Percentiles rank a stretch among this genome's conserved stretches.
These are phyloP conservation scores for Romanomermis culicivorax DNA, from an alignment of 2,888 invertebrate genomes.

Conservation along the genomic window DNA sequence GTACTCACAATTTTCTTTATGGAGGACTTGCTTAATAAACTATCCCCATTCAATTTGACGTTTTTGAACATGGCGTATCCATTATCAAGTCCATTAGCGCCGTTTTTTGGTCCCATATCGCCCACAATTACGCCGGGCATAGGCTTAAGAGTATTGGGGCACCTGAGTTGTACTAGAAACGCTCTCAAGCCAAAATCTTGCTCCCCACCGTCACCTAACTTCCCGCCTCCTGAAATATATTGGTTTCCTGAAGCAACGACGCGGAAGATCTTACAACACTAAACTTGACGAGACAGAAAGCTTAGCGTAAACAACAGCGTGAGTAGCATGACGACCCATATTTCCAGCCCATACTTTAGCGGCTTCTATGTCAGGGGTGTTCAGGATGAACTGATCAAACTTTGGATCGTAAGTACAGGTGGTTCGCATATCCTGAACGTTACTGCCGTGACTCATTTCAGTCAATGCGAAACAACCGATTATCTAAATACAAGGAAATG, in stretches of 20 bases:
- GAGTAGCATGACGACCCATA: constrained; percentile 2
- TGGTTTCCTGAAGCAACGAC: no score
- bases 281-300: no score
- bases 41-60: constrained; percentile 61
- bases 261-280: no score
- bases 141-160: constrained; percentile 47
- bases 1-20: no score
- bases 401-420: constrained; percentile 55
- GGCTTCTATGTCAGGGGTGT: constrained; percentile 54
- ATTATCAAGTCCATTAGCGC: constrained; percentile 75
- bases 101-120: constrained; percentile 76
- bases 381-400: constrained; percentile 46
- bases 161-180: constrained; percentile 65
- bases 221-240: no score
- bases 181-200: constrained; percentile 55
- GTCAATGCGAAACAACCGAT: constrained; percentile 66
- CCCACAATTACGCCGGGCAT: constrained; percentile 51
- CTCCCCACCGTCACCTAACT: no score
- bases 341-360: constrained; percentile 76
- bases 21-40: constrained; percentile 63
- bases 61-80: constrained; percentile 70
- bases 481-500: constrained; percentile 31
- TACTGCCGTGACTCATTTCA: constrained; percentile 72
- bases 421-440: constrained; percentile 64
- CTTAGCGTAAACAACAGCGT: not conserved